A percentile compares a stretch with the other conserved stretches of the same genome.
phyloP scores from a whole-genome alignment of 1,140 invertebrate species.

The Zeugodacus cucurbitae region DNA sequence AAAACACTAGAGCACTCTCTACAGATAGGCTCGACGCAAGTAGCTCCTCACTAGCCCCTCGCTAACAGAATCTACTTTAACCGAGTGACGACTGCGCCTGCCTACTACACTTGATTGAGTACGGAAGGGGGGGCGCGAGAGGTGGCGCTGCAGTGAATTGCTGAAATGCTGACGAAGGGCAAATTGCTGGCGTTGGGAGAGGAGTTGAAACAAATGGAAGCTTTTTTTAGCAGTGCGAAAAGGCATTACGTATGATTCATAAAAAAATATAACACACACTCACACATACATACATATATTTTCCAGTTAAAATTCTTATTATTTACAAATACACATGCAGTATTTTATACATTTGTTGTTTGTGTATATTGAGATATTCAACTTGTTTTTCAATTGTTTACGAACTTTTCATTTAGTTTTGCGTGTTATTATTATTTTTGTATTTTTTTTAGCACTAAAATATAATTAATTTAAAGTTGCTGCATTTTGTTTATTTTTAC shows the following conservation, averaged over 20 bases:
- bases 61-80: background rate
- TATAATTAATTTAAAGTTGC: background rate
- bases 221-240: background rate
- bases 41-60: background rate
- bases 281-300: background rate
- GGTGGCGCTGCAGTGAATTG: background rate
- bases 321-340: background rate
- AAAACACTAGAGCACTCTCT: background rate
- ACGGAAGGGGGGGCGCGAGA: background rate
- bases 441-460: background rate
- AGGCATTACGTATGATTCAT: background rate
- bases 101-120: background rate
- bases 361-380: background rate
- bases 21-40: conserved; percentile 1
- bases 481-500: too few species aligned
- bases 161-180: background rate
- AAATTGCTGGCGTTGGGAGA: background rate
- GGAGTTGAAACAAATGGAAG: background rate
- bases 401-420: background rate
- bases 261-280: background rate
- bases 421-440: background rate
- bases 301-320: background rate
- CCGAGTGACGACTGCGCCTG: background rate
- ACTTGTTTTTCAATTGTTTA: conserved; percentile 7
- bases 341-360: background rate